These are phyloP conservation scores for Ernsta delagoae DNA, from an alignment of 2,888 invertebrate species.

Conservation along the genomic window DNA sequence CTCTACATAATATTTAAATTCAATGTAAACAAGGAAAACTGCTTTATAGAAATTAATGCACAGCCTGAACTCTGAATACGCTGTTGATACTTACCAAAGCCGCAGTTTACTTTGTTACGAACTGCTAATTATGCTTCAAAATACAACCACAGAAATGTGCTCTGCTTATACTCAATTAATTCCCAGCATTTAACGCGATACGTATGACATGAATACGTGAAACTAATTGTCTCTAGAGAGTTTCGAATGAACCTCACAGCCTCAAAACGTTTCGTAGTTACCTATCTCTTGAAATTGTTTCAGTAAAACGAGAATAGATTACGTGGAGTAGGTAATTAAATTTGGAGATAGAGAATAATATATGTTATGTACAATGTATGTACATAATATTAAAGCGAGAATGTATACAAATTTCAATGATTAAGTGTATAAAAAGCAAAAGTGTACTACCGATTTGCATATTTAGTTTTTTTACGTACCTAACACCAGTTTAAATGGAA, in stretches of 20 bases:
- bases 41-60: background rate
- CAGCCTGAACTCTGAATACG: background rate
- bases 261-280: background rate
- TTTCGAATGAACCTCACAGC: conserved; percentile 44
- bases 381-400: too few species aligned
- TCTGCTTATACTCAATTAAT: conserved; percentile 19
- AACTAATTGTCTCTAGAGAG: conserved; percentile 48
- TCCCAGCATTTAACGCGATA: conserved; percentile 1
- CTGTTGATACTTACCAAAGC: background rate
- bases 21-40: background rate
- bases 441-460: too few species aligned
- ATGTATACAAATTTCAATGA: too few species aligned
- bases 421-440: too few species aligned
- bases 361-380: too few species aligned
- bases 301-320: too few species aligned
- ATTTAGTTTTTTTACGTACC: too few species aligned
- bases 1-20: background rate
- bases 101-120: background rate
- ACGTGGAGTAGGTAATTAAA: too few species aligned
- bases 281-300: background rate
- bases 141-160: background rate
- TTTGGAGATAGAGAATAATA: too few species aligned
- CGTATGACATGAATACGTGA: conserved; percentile 3
- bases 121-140: background rate
- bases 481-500: too few species aligned